Evolutionary conservation across 2,113 vertebrate genomes (phyloP).

Genomic region (Tupaia tana): DNA sequence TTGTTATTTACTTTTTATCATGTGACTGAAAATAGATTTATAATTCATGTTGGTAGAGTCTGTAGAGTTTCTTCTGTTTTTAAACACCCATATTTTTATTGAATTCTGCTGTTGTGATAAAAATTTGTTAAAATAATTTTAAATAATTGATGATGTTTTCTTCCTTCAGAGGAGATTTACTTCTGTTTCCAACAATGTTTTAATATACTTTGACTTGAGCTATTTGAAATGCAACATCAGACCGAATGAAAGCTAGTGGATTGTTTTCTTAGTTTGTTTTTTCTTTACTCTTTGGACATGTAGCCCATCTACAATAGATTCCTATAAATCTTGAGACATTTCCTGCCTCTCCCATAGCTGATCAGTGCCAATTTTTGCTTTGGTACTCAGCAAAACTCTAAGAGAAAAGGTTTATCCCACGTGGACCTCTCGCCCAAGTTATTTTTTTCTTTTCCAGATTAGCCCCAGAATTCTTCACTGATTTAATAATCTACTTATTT

Average conservation of each 20-base stretch:
- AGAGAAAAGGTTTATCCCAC: neutral
- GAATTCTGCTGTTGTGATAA: neutral
- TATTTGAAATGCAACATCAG: neutral
- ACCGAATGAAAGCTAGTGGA: neutral
- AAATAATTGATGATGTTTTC: neutral
- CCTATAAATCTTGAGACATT: neutral
- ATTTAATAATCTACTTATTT: neutral
- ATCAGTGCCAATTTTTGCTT: neutral
- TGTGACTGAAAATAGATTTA: neutral
- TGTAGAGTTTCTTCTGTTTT: neutral
- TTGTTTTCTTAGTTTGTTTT: neutral
- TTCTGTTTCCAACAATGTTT: neutral
- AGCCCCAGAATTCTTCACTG: neutral
- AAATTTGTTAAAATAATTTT: neutral
- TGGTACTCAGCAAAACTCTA: neutral
- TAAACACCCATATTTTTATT: neutral
- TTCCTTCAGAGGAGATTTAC: neutral
- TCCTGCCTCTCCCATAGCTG: neutral
- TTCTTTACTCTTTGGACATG: neutral
- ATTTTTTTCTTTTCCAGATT: neutral
- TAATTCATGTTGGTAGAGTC: neutral
- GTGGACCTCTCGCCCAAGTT: too few relatives aligned
- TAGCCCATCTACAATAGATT: neutral
- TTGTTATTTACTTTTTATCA: neutral
- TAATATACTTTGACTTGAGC: neutral